A percentile compares a stretch with the other conserved stretches of the same genome.
phyloP scores from a whole-genome alignment of 2,797 vertebrate species.

The Lates japonicus region DNA sequence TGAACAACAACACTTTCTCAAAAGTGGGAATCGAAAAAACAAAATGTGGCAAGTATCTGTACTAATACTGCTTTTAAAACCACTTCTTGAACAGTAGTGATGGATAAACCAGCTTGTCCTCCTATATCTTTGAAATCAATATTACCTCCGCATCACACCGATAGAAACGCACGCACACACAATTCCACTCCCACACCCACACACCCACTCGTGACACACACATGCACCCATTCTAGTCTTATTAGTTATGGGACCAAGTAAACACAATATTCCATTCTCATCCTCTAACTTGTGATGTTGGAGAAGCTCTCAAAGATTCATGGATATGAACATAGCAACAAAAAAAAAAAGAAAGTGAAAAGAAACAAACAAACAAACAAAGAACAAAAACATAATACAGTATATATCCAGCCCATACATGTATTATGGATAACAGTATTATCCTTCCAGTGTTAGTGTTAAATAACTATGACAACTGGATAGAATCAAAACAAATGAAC shows the following conservation, averaged over 20 bases:
- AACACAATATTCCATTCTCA: constrained; percentile 67
- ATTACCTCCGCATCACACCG: constrained; percentile 50
- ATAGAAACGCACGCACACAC: constrained; percentile 36
- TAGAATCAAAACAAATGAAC: constrained; percentile 69
- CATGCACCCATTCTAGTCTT: constrained; percentile 30
- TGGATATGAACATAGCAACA: constrained; percentile 83
- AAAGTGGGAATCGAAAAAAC: constrained; percentile 86
- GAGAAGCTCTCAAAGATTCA: constrained; percentile 82
- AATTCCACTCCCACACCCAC: constrained; percentile 4
- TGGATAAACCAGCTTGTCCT: constrained; percentile 79
- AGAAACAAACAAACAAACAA: constrained; percentile 35
- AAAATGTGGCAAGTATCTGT: constrained; percentile 84
- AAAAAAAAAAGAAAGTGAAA: constrained; percentile 53
- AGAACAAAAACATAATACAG: constrained; percentile 50
- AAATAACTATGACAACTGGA: too few relatives aligned
- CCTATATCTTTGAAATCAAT: constrained; percentile 73
- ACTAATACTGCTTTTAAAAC: constrained; percentile 87
- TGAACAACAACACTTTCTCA: constrained; percentile 91
- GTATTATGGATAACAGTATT: constrained; percentile 67
- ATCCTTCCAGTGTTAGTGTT: constrained; percentile 84
- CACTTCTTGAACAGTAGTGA: constrained; percentile 87
- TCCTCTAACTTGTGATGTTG: constrained; percentile 87
- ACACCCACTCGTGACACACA: constrained; percentile 18
- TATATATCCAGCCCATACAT: constrained; percentile 57
- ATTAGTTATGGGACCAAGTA: constrained; percentile 50